Base-by-base conservation (phyloP, 2,888 invertebrate genomes). In the Crossocerus cetratus region DNA sequence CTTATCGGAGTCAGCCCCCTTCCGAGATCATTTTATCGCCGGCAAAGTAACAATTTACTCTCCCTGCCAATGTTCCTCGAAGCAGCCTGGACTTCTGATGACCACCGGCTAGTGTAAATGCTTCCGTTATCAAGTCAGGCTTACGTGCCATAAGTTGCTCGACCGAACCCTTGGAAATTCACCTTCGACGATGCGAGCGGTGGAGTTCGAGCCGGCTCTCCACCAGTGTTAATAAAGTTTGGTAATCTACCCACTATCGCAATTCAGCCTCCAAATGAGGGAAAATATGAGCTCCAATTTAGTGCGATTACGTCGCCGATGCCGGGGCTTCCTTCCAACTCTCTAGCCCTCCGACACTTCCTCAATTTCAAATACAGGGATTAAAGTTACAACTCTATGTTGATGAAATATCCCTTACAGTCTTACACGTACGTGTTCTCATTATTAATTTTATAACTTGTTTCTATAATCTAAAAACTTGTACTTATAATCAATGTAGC, bases 31-130 rank as follows among this genome's bases (percentile, higher is more conserved):
- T 83, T 83, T 81, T 77, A 81, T 80, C 78, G 80, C 73, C 72
- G 78, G 77, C 75, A 77, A 84, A 80, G 84, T 85, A 84, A 85
- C 83, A 82, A 83, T 85, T 83, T 83, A 81, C 78, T 73, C 78
- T 66, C 44, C 58, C 73, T 76, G 84, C 75, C 81, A 77, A 74
- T 82, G 83, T 82, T 83, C 80, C 81, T 78, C 64, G 77, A 72
- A 55, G 64, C 74, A 73, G 58, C 74, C 76, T 77, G 74, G 72
- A 82, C 78, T 83, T 80, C 76, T 74, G 80, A 77, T 83, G 83
- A 82, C 80, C 85, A 75, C 81, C 83, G 81, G 77, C 82, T 78
- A 76, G 84, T n/a, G n/a, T 81, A 82, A 84, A 83, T 80, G 81
- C 77, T 81, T 83, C 78, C 83, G 80, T 81, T 83, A 83, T 81